A percentile compares a stretch with the other conserved stretches of the same genome.
These are phyloP conservation scores for Caracal caracal DNA, from an alignment of 2,113 vertebrate species.

Conservation along the genomic window DNA sequence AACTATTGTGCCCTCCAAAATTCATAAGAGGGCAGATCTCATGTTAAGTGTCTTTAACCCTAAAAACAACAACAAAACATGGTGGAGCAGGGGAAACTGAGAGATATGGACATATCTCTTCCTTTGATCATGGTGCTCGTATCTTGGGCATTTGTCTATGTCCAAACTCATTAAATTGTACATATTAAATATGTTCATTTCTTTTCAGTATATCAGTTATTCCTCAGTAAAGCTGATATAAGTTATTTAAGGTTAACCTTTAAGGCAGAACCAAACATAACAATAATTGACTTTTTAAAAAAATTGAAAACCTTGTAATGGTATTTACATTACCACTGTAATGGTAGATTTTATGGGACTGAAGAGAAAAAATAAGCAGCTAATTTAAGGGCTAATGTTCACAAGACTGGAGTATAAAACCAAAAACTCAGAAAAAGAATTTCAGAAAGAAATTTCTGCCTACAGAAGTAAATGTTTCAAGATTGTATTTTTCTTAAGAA, in stretches of 20 bases:
- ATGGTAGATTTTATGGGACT: not conserved
- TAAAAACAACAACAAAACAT: not conserved
- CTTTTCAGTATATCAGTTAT: not conserved
- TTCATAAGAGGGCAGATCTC: not conserved
- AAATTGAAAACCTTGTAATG: not conserved
- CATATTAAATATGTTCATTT: not conserved
- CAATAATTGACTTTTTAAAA: not conserved
- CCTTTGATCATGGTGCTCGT: not conserved
- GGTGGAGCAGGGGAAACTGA: not conserved
- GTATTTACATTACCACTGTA: not conserved
- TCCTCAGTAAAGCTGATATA: not conserved
- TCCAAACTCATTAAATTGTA: not conserved
- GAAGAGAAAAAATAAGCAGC: not conserved
- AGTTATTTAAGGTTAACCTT: not conserved
- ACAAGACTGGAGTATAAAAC: not conserved
- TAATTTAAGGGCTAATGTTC: not conserved
- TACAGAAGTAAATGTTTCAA: not conserved
- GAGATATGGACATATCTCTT: not conserved
- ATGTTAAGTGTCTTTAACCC: no score
- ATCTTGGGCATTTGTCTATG: not conserved
- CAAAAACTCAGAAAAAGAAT: not conserved
- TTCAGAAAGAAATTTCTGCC: not conserved
- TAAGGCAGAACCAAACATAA: not conserved
- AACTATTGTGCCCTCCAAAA: not conserved
- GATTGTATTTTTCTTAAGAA: not conserved